These are phyloP conservation scores for Drosophila mayaguana DNA, from an alignment of 2,888 invertebrate species.

Conservation along the genomic window DNA sequence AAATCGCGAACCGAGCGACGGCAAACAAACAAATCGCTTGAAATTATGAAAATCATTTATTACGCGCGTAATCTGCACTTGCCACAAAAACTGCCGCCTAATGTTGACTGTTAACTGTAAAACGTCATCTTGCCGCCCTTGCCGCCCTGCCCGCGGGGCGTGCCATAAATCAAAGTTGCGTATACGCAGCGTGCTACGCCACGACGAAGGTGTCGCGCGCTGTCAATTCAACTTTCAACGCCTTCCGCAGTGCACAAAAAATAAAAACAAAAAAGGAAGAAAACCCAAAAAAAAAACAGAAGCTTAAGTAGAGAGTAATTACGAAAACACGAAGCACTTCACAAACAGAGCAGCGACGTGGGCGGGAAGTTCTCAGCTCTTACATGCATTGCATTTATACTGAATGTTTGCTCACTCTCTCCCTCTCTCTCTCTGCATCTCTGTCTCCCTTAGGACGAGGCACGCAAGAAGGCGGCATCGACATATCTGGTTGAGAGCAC, in stretches of 20 bases:
- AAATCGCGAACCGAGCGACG: conserved; percentile 3
- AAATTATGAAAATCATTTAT: conserved; percentile 84
- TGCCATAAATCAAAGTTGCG: conserved; percentile 65
- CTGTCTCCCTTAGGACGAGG: conserved; percentile 80
- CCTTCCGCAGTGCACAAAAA: conserved; percentile 21
- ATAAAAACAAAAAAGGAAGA: neutral
- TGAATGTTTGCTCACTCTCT: conserved; percentile 13
- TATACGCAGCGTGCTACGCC: conserved; percentile 44
- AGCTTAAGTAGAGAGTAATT: conserved; percentile 61
- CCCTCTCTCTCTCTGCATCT: neutral
- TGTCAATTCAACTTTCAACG: conserved; percentile 76
- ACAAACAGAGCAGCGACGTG: neutral
- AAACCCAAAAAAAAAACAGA: conserved; percentile 23
- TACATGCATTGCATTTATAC: conserved; percentile 25
- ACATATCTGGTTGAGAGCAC: conserved; percentile 87
- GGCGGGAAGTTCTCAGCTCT: neutral
- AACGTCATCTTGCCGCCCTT: conserved; percentile 7
- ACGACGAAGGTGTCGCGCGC: conserved; percentile 45
- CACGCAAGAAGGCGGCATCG: conserved; percentile 87
- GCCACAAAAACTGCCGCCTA: conserved; percentile 55
- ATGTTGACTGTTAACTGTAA: conserved; percentile 33
- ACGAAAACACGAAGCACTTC: conserved; percentile 23
- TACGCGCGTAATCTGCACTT: conserved; percentile 71
- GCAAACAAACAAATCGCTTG: conserved; percentile 83
- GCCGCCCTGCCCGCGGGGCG: conserved; percentile 5